Evolutionary conservation across 2,797 vertebrate species (phyloP).

Genomic region (Numenius phaeopus): DNA sequence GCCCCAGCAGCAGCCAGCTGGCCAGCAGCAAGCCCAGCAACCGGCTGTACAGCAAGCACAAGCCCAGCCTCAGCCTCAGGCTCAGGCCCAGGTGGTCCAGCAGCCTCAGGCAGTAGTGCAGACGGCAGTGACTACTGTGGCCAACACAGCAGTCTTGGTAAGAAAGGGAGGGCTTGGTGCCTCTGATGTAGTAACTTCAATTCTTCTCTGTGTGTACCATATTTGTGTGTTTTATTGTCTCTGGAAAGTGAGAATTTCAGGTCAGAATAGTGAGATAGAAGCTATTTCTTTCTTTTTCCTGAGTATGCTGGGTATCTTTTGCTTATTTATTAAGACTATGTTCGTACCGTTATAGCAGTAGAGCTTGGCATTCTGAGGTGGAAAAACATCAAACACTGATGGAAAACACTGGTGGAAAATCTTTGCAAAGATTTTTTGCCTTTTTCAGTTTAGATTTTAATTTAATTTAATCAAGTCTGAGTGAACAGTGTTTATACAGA

Average conservation of each 20-base stretch:
- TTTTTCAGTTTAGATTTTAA: neutral
- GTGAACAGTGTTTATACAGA: neutral
- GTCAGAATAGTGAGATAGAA: neutral
- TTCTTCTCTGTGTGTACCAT: slow-evolving; percentile 16
- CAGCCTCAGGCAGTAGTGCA: slow-evolving; percentile 82
- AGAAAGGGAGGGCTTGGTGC: slow-evolving; percentile 67
- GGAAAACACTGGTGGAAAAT: neutral
- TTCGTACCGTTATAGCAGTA: rapidly evolving
- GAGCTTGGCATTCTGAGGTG: neutral
- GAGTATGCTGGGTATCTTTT: neutral
- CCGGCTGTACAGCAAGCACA: slow-evolving; percentile 64
- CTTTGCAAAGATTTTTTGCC: neutral
- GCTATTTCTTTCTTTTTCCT: neutral
- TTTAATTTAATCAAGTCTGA: neutral
- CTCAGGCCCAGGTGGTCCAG: slow-evolving; percentile 81
- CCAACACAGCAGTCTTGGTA: slow-evolving; percentile 90
- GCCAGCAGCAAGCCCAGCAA: slow-evolving; percentile 71
- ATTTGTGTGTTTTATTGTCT: neutral
- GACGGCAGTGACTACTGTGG: slow-evolving; percentile 83
- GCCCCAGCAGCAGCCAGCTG: slow-evolving; percentile 69
- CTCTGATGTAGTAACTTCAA: slow-evolving; percentile 24
- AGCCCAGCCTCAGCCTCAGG: slow-evolving; percentile 79
- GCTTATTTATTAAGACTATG: neutral
- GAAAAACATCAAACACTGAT: neutral
- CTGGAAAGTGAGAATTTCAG: neutral